Evolutionary conservation across 2,797 vertebrate genomes (phyloP), one percentile per base, ranked within the genome.

Genomic region (Sebastes glaucus): DNA sequence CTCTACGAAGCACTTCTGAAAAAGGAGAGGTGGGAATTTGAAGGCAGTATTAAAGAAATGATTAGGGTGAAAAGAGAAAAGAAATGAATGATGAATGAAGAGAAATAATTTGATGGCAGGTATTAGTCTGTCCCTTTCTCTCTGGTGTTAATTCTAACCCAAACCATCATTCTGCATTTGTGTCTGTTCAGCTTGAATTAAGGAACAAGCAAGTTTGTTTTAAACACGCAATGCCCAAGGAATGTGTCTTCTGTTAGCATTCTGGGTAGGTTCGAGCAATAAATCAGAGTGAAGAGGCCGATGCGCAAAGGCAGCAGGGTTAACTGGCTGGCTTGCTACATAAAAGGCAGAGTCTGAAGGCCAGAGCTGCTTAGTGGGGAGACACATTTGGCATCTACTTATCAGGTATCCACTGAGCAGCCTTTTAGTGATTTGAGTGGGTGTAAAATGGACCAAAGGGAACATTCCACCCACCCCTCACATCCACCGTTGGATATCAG

Each of bases 331-430:
- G 61, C 66, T 78, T 10, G 30, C 71, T 38, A 67, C 80, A 78
- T 83, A 67, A 83, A 88, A 91, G 77, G 60, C 59, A 33, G 61
- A 83, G 78, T 78, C 59, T 84, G 71, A 82, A 87, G 87, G 83
- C 85, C 81, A 70, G 80, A 76, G 81, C 80, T 79, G 82, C 57
- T 84, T 55, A 49, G 62, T 55, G 27, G 82, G 64, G 67, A 88
- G 67, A 75, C 69, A 35, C 84, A 74, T 85, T 83, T 89, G 74
- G 79, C 74, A 71, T 82, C 42, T 88, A 77, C 85, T 90, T 72
- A 85, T 91, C 89, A 83, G 78, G 61, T 84, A 80, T 72, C 84
- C 83, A 71, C 75, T 72, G 71, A 74, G 77, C 68, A 65, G 84
- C 74, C 78, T 80, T 83, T 68, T 35, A 86, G 63, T 30, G 53